phyloP scores from a whole-genome alignment of 2,797 vertebrate species.

The Microchirus variegatus region DNA sequence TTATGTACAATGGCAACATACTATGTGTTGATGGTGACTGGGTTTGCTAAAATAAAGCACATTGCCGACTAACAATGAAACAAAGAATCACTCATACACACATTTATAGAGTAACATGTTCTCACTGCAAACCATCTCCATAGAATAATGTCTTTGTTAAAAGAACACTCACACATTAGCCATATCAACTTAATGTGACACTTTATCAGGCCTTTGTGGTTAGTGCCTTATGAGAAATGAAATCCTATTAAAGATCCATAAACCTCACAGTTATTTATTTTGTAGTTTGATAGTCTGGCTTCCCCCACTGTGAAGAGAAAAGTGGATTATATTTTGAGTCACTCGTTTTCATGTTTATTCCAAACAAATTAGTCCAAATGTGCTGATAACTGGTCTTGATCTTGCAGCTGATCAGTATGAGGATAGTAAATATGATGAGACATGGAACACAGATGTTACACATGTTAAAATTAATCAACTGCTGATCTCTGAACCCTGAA shows the following conservation, averaged over 20 bases:
- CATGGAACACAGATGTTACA: too few species aligned
- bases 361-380: slow-evolving; percentile 29
- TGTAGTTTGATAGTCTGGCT: slow-evolving; percentile 49
- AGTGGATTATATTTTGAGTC: slow-evolving; percentile 70
- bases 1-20: too few species aligned
- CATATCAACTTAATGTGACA: neutral
- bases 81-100: too few species aligned
- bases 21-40: too few species aligned
- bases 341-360: slow-evolving; percentile 35
- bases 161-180: neutral
- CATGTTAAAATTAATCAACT: too few species aligned
- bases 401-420: too few species aligned
- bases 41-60: too few species aligned
- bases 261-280: slow-evolving; percentile 43
- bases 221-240: slow-evolving; percentile 4
- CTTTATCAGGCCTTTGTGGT: neutral
- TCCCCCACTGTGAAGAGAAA: slow-evolving; percentile 48
- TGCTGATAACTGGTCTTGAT: neutral
- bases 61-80: too few species aligned
- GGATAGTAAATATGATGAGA: too few species aligned
- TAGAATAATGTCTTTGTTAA: neutral
- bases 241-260: slow-evolving; percentile 38
- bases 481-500: too few species aligned
- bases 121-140: too few species aligned
- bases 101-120: too few species aligned